Evolutionary conservation across 2,888 invertebrate species (phyloP).

Genomic region (Salticus scenicus): DNA sequence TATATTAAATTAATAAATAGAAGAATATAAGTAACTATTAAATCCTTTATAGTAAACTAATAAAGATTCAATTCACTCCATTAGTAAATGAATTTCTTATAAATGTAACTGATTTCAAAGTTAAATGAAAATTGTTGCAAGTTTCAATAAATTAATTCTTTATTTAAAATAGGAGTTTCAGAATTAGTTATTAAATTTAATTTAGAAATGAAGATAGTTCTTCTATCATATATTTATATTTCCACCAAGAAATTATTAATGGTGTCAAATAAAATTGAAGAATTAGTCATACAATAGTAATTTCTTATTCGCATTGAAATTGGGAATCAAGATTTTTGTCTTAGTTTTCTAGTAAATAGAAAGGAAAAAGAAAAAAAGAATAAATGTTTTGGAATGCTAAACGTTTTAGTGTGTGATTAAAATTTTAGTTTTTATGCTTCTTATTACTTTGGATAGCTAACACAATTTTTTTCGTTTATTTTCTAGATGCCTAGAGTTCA

Average conservation of each 20-base stretch:
- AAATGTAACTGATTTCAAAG: not conserved
- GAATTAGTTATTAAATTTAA: too few species aligned
- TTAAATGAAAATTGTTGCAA: too few species aligned
- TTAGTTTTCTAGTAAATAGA: not conserved
- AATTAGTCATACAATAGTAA: too few species aligned
- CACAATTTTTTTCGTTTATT: not conserved
- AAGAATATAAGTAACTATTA: not conserved
- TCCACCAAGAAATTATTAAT: not conserved
- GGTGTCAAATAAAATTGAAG: too few species aligned
- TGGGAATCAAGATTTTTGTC: too few species aligned
- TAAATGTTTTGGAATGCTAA: not conserved
- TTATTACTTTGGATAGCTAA: not conserved
- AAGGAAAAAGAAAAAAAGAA: not conserved
- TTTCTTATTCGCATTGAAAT: too few species aligned
- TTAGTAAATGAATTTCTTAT: not conserved
- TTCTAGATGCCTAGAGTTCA: conserved; percentile 6
- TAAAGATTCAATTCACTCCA: too few species aligned
- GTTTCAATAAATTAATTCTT: not conserved
- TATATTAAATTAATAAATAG: not conserved
- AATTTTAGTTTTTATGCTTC: too few species aligned
- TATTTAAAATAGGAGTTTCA: not conserved
- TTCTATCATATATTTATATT: not conserved
- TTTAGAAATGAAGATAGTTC: not conserved
- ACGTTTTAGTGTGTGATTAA: not conserved
- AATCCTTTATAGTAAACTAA: too few species aligned